Evolutionary conservation across 2,888 invertebrate species (phyloP), one percentile per base, ranked within the genome.

Genomic region (Cheilosia scutellata): DNA sequence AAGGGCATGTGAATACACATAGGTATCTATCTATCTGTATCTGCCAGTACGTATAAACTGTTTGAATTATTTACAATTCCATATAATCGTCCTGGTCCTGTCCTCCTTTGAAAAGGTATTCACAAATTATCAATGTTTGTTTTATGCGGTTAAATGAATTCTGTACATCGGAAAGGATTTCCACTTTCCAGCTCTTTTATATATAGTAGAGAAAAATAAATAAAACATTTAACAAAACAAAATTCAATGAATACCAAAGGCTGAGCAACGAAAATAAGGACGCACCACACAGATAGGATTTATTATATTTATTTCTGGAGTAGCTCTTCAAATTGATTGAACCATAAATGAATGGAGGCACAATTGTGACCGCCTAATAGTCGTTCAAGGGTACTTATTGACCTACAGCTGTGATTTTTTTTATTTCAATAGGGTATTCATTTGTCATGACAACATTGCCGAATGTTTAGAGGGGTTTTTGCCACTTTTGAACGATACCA

Each of bases 91-190:
- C 7, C 5, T 53, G 13, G 27, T 13, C 20, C 20, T 29, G 31
- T 55, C n/a, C 31, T 6, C 16, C 37, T 20, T 37, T 40, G 25
- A 13, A 7, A 33, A 1, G 33, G 37, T 37, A 58, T 31, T 51
- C 60, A n/a, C 57, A 70, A 20, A 70, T 57, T 44, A 70, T 57
- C 55, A 70, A 68, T 57, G 57, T 44, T 70, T 44, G 68, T 70
- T 55, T 70, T 70, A 70, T 42, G 37, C 37, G 55, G 44, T 44
- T 57, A 57, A 70, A 40, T 70, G 57, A 16, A 70, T 47, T 70
- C 3, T 33, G 13, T 57, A 31, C 20, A 44, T 44, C 44, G 13
- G 11, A 70, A 57, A 40, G 57, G 68, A 57, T 55, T 57, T 57
- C 20, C 11, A 44, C 44, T 47, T 42, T 25, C 57, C 55, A 25